Base-by-base conservation (phyloP, 2,888 invertebrate species). In the Crematogaster levior region DNA sequence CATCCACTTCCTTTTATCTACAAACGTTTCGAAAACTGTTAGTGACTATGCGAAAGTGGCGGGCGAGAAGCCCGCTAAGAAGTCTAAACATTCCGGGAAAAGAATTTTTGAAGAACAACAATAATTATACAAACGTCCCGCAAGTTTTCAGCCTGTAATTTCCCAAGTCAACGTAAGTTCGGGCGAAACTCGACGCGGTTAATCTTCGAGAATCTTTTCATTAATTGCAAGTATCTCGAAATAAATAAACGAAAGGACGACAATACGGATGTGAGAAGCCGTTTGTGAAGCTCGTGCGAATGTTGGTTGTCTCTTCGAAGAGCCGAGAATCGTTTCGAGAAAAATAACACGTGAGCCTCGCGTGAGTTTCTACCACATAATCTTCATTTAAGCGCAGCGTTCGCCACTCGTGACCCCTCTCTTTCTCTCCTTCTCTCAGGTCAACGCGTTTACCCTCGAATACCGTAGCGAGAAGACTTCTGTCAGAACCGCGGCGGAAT, bases 401-500 rank as follows among this genome's bases (percentile, higher is more conserved):
- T 43, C 60, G 24, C 53, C 30, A 30, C 37, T 40, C 63, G 40
- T 40, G 40, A 40, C 43, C 43, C 27, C 4, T 27, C 63, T 63
- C 24, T 40, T 1, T 60, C 34, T n/a, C 58, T 34, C 9, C 10
- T 3, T 18, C 40, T 63, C 27, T 7, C 48, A 43, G 77, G 77
- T 70, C 77, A 70, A 12, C 43, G 34, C 43, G 15, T 56, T 40
- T 21, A 56, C 18, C 43, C 65, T 53, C 66, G 37, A 24, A 75
- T 65, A 27, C 61, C 48, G 9, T 4, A 53, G 65, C 9, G n/a
- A 53, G 66, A n/a, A 15, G 63, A 18, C 68, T 53, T 66, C 40
- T 77, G 68, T 66, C 53, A 9, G 66, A 40, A 53, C 10, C 43
- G 56, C 53, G 77, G 40, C 56, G 43, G 56, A 68, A 68, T 34